These are phyloP conservation scores for Drosophila melanogaster DNA, from an alignment of 1,140 invertebrate species.

Conservation along the genomic window Release_6_plus_ISO1_MT NT_033779.5:6355501-6356000, in stretches of 20 bases:
- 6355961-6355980: constrained; percentile 50
- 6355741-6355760: constrained; percentile 20
- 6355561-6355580: constrained; percentile 69
- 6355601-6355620: constrained; percentile 44
- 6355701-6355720: constrained; percentile 15
- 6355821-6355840: too few species aligned
- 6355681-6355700: constrained; percentile 57
- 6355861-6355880: background rate
- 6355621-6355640: constrained; percentile 67
- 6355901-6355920: constrained; percentile 51
- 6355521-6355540: constrained; percentile 52
- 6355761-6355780: constrained; percentile 53
- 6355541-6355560: constrained; percentile 68
- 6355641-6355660: constrained; percentile 35
- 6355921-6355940: constrained; percentile 46
- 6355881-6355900: constrained; percentile 32
- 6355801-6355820: background rate
- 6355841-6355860: too few species aligned
- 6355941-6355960: constrained; percentile 47
- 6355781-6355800: constrained; percentile 62
- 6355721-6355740: constrained; percentile 37
- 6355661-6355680: constrained; percentile 60
- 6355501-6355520: constrained; percentile 6
- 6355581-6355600: constrained; percentile 55
- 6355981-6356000: constrained; percentile 63